Conservation (phyloP, 2,113 vertebrate genomes). For the Myotis lucifugus region DNA sequence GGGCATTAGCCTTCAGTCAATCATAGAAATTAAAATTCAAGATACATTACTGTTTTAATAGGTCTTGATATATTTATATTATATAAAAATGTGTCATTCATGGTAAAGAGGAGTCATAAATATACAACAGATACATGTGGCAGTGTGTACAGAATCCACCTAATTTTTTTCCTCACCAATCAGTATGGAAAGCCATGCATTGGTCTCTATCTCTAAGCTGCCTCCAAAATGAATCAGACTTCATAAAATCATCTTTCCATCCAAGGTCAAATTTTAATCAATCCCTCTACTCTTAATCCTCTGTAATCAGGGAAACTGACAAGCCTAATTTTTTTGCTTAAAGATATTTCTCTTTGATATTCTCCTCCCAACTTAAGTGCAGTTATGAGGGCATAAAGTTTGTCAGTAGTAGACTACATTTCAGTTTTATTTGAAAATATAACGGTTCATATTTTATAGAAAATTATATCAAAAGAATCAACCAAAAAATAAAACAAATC, state of each 20-base stretch:
- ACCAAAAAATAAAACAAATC: slow-evolving; percentile 7
- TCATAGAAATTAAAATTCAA: slow-evolving; percentile 55
- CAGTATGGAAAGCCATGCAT: slow-evolving; percentile 56
- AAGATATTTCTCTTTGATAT: slow-evolving; percentile 53
- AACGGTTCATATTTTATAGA: slow-evolving; percentile 14
- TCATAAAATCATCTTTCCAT: slow-evolving; percentile 63
- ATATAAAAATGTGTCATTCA: slow-evolving; percentile 43
- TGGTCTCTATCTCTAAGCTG: slow-evolving; percentile 45
- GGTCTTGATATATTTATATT: slow-evolving; percentile 45
- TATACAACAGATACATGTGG: not conserved
- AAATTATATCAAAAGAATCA: slow-evolving; percentile 36
- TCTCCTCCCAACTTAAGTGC: slow-evolving; percentile 48
- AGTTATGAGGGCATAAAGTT: slow-evolving; percentile 42
- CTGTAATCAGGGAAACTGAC: slow-evolving; percentile 56
- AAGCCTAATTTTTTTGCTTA: slow-evolving; percentile 58
- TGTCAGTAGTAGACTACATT: slow-evolving; percentile 22
- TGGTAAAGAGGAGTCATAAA: not conserved
- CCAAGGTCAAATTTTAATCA: slow-evolving; percentile 70
- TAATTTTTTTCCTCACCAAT: not conserved
- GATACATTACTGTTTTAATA: slow-evolving; percentile 28
- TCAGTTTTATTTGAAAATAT: slow-evolving; percentile 54
- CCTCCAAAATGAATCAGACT: slow-evolving; percentile 60
- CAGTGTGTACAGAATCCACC: not conserved
- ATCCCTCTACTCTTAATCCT: slow-evolving; percentile 62
- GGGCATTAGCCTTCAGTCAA: slow-evolving; percentile 3